These are phyloP conservation scores for Copidosoma floridanum DNA, from an alignment of 1,140 invertebrate genomes.

Conservation along the genomic window DNA sequence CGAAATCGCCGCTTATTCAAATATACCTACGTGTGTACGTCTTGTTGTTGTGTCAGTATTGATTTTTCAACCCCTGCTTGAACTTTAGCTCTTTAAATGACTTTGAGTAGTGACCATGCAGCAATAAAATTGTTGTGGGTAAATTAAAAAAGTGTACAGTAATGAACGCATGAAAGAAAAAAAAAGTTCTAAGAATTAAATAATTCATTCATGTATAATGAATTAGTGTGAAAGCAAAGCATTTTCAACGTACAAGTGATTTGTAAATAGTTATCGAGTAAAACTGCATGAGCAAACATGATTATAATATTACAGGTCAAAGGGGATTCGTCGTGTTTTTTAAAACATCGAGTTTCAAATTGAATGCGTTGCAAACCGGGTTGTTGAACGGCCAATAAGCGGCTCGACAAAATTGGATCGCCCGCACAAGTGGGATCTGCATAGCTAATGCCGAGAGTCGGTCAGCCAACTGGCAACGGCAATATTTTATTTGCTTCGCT, in stretches of 20 bases:
- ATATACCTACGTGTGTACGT: background rate
- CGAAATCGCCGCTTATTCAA: background rate
- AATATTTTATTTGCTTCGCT: conserved; percentile 6
- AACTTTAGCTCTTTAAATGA: background rate
- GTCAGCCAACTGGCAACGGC: background rate
- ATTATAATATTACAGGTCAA: background rate
- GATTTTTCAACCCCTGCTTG: background rate
- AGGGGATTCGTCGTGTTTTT: background rate
- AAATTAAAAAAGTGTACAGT: too few species aligned
- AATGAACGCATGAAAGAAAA: too few species aligned
- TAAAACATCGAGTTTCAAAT: background rate
- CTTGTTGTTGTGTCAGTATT: background rate
- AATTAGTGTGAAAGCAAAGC: too few species aligned
- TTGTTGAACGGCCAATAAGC: conserved; percentile 11
- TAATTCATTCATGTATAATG: background rate
- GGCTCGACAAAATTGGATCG: conserved; percentile 6
- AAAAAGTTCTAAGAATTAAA: too few species aligned
- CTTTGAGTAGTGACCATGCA: too few species aligned
- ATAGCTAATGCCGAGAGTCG: conserved; percentile 15
- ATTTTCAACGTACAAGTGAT: background rate
- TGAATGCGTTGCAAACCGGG: conserved; percentile 1
- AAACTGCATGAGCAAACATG: too few species aligned
- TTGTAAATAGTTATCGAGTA: too few species aligned
- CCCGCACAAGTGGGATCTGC: conserved; percentile 11
- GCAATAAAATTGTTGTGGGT: too few species aligned